Conservation (phyloP, 2,113 vertebrate genomes). For the Leucoraja erinaceus region DNA sequence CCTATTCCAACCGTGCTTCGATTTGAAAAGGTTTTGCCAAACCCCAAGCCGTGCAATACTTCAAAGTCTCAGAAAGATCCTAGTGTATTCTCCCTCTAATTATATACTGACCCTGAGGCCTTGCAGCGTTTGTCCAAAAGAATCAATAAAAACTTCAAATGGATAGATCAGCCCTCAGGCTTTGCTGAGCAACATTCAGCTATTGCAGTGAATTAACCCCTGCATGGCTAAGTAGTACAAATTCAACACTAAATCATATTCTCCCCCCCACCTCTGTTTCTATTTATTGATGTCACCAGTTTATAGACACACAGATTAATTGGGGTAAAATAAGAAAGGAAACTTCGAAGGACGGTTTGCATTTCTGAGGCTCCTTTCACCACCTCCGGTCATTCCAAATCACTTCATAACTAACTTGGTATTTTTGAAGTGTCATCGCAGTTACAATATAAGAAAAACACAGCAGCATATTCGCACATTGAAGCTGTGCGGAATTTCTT, state of each 20-base stretch:
- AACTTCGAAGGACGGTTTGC: neutral
- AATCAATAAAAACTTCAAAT: slow-evolving; percentile 35
- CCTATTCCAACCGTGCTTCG: neutral
- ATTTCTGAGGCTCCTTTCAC: too few relatives aligned
- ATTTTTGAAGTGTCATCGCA: too few relatives aligned
- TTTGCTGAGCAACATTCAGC: slow-evolving; percentile 9
- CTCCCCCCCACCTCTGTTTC: neutral
- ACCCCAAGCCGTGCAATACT: neutral
- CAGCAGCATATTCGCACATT: too few relatives aligned
- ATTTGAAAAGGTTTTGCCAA: slow-evolving; percentile 5
- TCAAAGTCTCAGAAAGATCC: slow-evolving; percentile 26
- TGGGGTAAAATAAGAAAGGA: neutral
- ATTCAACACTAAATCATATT: neutral
- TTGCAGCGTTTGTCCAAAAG: slow-evolving; percentile 31
- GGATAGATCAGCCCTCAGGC: slow-evolving; percentile 1
- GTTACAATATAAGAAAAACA: too few relatives aligned
- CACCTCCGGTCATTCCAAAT: too few relatives aligned
- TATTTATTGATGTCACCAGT: neutral
- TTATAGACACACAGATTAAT: neutral
- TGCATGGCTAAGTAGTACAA: neutral
- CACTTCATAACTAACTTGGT: too few relatives aligned
- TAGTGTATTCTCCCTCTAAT: slow-evolving; percentile 2
- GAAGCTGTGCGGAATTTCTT: too few relatives aligned
- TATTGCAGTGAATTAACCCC: neutral
- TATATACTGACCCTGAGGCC: slow-evolving; percentile 5